Evolutionary conservation across 2,113 vertebrate genomes (phyloP), one percentile per base, ranked within the genome.

Genomic region (Euleptes europaea): DNA sequence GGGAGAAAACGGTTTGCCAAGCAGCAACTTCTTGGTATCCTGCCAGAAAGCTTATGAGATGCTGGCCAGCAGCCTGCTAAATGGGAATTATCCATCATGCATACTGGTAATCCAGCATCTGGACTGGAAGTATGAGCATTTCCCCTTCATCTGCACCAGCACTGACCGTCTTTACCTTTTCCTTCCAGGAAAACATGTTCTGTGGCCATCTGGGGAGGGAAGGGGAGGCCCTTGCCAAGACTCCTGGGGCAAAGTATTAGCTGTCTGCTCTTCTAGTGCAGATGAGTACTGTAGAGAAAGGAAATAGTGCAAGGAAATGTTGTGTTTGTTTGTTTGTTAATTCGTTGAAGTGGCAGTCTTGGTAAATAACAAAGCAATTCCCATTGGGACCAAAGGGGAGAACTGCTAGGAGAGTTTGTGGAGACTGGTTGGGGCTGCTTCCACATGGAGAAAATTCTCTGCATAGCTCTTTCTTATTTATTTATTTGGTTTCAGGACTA

Each of bases 101-200:
- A 9, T 49, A 28, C 54, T 21, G 21, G 72, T 2, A 71, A 13
- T 0, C 0, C 9, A 13, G 80, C 72, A 23, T 63, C 42, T 26
- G 5, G 72, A 1, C 5, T 0, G 54, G 14, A 23, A 2, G 7
- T 19, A 14, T 1, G 13, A 57, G 15, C 44, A 57, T 57, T 84
- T 51, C 5, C 33, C 47, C 26, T 9, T 40, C 21, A 13, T 23
- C 49, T 42, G 65, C 2, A 49, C 75, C 0, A 21, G 21, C 23
- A 1, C 40, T 13, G 31, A 5, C 28, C 63, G 5, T 2, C 42
- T 8, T 31, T n/a, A 28, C 78, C 17, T 47, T n/a, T 66, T n/a
- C 15, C 33, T 33, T 26, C 38, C 13, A 28, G 19, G 54, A 1
- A 63, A 49, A 21, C 5, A 7, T 76, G 57, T 35, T 21, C 28